Percentiles rank a stretch among this genome's conserved stretches.
These are phyloP conservation scores for Aradus depressus DNA, from an alignment of 2,888 invertebrate species.

Conservation along the genomic window DNA sequence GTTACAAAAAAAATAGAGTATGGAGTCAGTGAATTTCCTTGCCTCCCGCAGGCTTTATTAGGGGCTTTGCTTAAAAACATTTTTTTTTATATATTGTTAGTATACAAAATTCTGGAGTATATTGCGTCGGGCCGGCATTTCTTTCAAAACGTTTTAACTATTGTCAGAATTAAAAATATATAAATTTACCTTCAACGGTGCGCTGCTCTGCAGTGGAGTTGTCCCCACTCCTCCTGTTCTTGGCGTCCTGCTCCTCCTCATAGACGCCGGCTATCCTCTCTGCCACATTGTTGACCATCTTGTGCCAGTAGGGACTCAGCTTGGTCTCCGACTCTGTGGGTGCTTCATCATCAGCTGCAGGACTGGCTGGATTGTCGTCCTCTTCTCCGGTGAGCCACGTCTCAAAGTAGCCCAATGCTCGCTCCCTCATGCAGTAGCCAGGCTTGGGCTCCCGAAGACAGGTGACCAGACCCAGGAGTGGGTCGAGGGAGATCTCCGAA, in stretches of 20 bases:
- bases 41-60: too few species aligned
- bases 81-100: too few species aligned
- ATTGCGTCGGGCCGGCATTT: too few species aligned
- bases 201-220: too few species aligned
- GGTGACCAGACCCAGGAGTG: constrained; percentile 19
- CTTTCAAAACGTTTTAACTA: not conserved
- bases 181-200: constrained; percentile 23
- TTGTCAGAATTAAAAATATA: not conserved
- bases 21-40: too few species aligned
- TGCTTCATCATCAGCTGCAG: constrained; percentile 13
- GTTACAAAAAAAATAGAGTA: too few species aligned
- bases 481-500: constrained; percentile 19
- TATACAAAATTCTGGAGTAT: too few species aligned
- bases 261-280: constrained; percentile 25
- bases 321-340: constrained; percentile 19
- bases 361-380: constrained; percentile 18
- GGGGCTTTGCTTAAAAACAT: too few species aligned
- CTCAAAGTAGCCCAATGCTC: constrained; percentile 24
- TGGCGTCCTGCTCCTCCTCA: constrained; percentile 17
- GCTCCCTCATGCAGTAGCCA: constrained; percentile 22
- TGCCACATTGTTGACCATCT: constrained; percentile 25
- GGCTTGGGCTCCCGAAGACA: constrained; percentile 21
- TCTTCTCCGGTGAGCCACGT: constrained; percentile 23
- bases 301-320: constrained; percentile 25
- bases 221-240: too few species aligned